phyloP scores from a whole-genome alignment of 2,113 vertebrate genomes.

The Apteryx mantelli region DNA sequence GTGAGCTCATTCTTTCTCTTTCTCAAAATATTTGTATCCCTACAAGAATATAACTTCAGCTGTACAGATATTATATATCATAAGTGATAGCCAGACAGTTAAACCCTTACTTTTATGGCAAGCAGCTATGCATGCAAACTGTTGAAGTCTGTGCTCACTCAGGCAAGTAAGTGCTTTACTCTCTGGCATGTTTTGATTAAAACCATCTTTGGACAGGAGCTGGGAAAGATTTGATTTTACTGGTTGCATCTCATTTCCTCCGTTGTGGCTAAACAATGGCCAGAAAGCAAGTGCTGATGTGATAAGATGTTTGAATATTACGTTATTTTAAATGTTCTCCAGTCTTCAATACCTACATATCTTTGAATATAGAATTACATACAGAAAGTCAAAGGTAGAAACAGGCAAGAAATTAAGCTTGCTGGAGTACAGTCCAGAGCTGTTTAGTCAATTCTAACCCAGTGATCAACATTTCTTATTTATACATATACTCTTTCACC shows the following conservation, averaged over 20 bases:
- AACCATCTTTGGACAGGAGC: neutral
- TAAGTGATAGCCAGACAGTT: neutral
- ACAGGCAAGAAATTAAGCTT: neutral
- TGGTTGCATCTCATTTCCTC: neutral
- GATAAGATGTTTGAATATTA: neutral
- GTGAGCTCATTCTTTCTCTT: conserved; percentile 11
- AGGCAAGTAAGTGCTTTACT: neutral
- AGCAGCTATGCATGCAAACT: neutral
- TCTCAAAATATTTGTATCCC: conserved; percentile 21
- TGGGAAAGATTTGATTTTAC: neutral
- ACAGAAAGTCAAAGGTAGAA: neutral
- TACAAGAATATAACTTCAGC: neutral
- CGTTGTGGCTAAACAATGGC: neutral
- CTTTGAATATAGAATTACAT: neutral
- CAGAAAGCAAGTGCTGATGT: neutral
- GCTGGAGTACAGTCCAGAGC: neutral
- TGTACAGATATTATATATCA: neutral
- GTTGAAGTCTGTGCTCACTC: neutral
- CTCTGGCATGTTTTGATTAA: neutral
- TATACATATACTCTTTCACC: neutral
- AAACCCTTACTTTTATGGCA: neutral
- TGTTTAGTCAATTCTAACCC: neutral
- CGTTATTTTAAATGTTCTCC: neutral
- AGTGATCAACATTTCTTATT: neutral
- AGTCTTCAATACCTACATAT: neutral